A percentile compares a stretch with the other conserved stretches of the same genome.
phyloP scores from a whole-genome alignment of 2,797 vertebrate genomes.

The Orestias chungarensis region DNA sequence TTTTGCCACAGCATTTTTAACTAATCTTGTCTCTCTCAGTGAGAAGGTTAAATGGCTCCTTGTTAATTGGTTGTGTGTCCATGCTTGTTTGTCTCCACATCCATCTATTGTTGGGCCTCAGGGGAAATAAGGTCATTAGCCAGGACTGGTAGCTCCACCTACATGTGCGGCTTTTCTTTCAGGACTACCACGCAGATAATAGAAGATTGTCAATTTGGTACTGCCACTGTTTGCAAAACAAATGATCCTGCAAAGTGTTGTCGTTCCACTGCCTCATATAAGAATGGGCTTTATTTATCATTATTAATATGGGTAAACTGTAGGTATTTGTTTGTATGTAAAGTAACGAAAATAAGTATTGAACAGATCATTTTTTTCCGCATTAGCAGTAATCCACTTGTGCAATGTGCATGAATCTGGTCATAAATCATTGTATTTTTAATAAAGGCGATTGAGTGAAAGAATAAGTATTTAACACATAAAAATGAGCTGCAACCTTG shows the following conservation, averaged over 20 bases:
- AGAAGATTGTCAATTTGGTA: conserved; percentile 36
- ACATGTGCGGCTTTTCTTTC: conserved; percentile 32
- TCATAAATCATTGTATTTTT: not conserved
- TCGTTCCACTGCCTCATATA: conserved; percentile 6
- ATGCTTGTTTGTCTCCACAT: conserved; percentile 9
- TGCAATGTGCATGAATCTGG: not conserved
- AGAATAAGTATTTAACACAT: not conserved
- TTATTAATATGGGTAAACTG: conserved; percentile 1
- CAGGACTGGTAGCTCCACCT: conserved; percentile 26
- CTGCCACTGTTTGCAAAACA: conserved; percentile 26
- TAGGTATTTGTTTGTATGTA: conserved; percentile 13
- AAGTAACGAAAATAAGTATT: not conserved
- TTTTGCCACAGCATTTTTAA: conserved; percentile 36
- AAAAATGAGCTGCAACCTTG: not conserved
- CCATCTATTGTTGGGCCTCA: conserved; percentile 34
- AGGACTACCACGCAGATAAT: conserved; percentile 17
- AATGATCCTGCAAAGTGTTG: conserved; percentile 31
- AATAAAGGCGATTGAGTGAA: not conserved
- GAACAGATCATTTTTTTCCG: not conserved
- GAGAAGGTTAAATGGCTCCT: conserved; percentile 57
- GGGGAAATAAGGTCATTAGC: conserved; percentile 54
- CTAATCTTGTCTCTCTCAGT: conserved; percentile 31
- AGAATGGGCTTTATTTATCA: conserved; percentile 26
- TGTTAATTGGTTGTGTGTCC: conserved; percentile 57
- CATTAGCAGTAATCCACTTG: not conserved